Percentiles rank a stretch among this genome's conserved stretches.
Evolutionary conservation across 2,113 vertebrate species (phyloP).

Genomic region (Ia io): DNA sequence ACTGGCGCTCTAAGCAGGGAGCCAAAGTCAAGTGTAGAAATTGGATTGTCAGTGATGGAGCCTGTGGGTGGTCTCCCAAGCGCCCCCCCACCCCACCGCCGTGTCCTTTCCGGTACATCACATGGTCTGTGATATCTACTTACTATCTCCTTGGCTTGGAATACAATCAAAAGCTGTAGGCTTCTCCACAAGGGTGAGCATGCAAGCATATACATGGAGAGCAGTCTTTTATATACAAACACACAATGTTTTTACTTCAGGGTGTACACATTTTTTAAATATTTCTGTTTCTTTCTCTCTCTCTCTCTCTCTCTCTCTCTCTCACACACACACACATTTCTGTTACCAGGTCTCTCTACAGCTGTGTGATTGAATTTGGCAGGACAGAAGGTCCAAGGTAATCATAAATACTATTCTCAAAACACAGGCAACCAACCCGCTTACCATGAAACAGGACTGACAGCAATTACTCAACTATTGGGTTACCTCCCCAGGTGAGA

Average conservation of each 20-base stretch:
- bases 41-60: background rate
- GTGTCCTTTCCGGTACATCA: background rate
- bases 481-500: background rate
- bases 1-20: background rate
- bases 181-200: background rate
- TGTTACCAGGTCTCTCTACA: background rate
- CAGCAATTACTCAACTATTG: background rate
- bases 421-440: background rate
- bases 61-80: background rate
- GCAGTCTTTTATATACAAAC: background rate
- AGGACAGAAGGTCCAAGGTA: background rate
- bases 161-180: background rate
- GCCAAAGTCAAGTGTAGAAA: background rate
- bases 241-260: background rate
- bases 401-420: background rate
- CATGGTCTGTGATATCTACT: background rate
- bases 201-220: fast-evolving
- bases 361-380: background rate
- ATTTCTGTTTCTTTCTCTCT: no score
- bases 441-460: background rate
- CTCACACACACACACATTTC: background rate
- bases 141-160: background rate
- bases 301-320: background rate
- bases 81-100: no score
- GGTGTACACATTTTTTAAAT: background rate